Evolutionary conservation across 1,140 invertebrate genomes (phyloP).

Genomic region (Bombyx mandarina): DNA sequence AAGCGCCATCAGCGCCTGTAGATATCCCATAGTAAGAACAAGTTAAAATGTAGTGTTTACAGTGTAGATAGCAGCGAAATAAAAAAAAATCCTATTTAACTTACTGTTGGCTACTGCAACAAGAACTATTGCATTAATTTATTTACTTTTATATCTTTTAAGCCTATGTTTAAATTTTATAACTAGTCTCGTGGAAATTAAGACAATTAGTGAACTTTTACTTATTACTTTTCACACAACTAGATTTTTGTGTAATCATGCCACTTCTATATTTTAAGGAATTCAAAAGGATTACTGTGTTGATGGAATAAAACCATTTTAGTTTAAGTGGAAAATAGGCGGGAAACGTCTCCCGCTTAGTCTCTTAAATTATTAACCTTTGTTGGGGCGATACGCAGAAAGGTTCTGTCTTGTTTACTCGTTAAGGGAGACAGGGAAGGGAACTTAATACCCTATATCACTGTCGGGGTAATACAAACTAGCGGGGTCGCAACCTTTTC

Average conservation of each 20-base stretch:
- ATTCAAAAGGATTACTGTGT: conserved; percentile 22
- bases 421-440: conserved; percentile 61
- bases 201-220: no score
- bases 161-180: no score
- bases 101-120: no score
- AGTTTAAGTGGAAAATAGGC: conserved; percentile 47
- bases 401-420: conserved; percentile 67
- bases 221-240: not conserved
- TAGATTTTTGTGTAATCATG: not conserved
- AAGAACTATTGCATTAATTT: no score
- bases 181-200: no score
- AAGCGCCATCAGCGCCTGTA: no score
- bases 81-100: no score
- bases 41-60: no score
- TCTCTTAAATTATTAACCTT: conserved; percentile 67
- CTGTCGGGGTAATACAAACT: conserved; percentile 63
- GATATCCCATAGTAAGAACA: no score
- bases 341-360: conserved; percentile 50
- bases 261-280: conserved; percentile 14
- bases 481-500: conserved; percentile 64
- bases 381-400: conserved; percentile 58
- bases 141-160: no score
- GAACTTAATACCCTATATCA: conserved; percentile 69
- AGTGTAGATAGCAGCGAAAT: no score
- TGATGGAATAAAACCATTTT: conserved; percentile 42